A percentile compares a stretch with the other conserved stretches of the same genome.
Evolutionary conservation across 2,113 vertebrate genomes (phyloP).

Genomic region (Ceyx melanurus): DNA sequence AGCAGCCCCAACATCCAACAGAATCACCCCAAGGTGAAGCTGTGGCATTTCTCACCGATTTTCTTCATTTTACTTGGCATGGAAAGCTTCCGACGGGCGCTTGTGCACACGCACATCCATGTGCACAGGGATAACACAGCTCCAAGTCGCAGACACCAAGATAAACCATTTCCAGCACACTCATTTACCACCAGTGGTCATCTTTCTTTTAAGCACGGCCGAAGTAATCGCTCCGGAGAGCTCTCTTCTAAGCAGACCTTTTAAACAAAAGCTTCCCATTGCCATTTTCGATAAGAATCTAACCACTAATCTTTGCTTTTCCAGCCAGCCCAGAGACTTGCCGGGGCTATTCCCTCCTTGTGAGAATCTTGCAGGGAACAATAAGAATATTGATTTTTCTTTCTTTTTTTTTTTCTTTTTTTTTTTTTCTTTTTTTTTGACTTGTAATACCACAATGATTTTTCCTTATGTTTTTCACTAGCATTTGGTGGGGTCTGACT

Average conservation of each 20-base stretch:
- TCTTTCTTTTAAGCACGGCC: neutral
- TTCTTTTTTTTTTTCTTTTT: neutral
- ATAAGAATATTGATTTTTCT: conserved; percentile 1
- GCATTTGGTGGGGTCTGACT: neutral
- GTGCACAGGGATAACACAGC: neutral
- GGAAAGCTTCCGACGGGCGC: neutral
- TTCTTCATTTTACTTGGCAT: neutral
- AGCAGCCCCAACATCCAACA: neutral
- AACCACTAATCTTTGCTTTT: neutral
- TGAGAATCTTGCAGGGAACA: neutral
- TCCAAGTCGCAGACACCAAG: neutral
- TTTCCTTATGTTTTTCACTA: neutral
- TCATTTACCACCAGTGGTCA: neutral
- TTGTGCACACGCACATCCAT: fast-evolving
- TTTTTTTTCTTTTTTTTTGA: neutral
- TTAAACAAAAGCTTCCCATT: neutral
- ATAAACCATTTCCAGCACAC: neutral
- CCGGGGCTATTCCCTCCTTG: neutral
- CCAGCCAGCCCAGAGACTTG: neutral
- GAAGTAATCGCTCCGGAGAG: neutral
- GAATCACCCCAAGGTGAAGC: neutral
- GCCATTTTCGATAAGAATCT: neutral
- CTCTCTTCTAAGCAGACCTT: neutral
- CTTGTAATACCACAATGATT: fast-evolving
- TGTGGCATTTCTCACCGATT: neutral